Evolutionary conservation across 2,797 vertebrate genomes (phyloP).

Genomic region (Gymnopithys bicolor): DNA sequence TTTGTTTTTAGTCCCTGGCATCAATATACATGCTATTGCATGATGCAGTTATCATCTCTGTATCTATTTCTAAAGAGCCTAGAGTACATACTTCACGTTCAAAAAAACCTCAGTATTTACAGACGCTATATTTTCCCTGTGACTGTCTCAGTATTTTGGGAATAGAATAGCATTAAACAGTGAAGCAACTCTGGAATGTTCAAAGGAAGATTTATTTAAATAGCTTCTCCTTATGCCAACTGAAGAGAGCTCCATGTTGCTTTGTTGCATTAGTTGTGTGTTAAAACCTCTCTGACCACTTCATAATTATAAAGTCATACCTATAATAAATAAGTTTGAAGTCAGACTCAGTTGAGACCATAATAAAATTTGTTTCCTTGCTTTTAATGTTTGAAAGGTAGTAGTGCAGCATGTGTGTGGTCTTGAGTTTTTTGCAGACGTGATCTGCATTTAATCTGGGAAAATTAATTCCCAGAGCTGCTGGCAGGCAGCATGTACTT

Average conservation of each 20-base stretch:
- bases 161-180: neutral
- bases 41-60: neutral
- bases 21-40: neutral
- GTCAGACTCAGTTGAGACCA: neutral
- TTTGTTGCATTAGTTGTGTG: neutral
- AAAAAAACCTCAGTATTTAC: neutral
- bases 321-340: conserved; percentile 37
- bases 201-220: neutral
- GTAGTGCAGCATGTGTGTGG: conserved; percentile 71
- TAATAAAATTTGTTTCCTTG: conserved; percentile 43
- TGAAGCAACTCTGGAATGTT: neutral
- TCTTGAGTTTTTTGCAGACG: conserved; percentile 77
- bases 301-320: neutral
- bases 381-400: conserved; percentile 66
- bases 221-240: neutral
- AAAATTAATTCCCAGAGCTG: conserved; percentile 84
- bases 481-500: conserved; percentile 86
- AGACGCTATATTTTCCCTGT: neutral
- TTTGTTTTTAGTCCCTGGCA: neutral
- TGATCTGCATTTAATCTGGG: conserved; percentile 81
- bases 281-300: conserved; percentile 8
- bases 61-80: conserved; percentile 17
- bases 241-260: neutral
- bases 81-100: neutral
- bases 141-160: neutral